Conservation (phyloP, 2,797 vertebrate species). For the Morelia viridis region DNA sequence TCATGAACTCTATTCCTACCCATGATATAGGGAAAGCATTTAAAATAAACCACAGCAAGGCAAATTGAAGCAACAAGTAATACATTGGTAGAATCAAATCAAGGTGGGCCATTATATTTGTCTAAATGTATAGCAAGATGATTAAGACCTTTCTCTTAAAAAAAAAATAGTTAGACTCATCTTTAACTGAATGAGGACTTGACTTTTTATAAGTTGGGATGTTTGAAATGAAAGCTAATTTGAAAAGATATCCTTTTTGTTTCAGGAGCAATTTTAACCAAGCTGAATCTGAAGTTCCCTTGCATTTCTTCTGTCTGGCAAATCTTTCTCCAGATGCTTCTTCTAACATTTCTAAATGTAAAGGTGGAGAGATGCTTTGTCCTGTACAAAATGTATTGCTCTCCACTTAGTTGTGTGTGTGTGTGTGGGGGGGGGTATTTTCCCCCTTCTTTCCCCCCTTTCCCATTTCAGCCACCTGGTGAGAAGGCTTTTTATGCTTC, state of each 20-base stretch:
- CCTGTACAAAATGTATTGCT: slow-evolving; percentile 50
- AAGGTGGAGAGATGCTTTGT: slow-evolving; percentile 28
- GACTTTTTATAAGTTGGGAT: background rate
- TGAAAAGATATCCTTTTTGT: slow-evolving; percentile 28
- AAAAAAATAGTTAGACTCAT: background rate
- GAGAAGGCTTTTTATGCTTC: slow-evolving; percentile 45
- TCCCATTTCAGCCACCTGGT: slow-evolving; percentile 27
- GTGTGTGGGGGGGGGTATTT: background rate
- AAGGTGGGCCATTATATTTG: background rate
- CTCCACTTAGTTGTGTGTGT: background rate
- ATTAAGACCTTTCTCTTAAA: background rate
- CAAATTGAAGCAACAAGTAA: background rate
- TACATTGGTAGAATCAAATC: background rate
- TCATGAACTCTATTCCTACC: background rate
- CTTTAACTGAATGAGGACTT: too few species aligned
- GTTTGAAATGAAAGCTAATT: background rate
- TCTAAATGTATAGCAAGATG: background rate
- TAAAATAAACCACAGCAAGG: background rate
- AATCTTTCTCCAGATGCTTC: background rate
- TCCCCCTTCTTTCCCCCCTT: slow-evolving; percentile 33
- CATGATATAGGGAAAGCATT: background rate
- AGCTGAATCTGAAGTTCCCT: background rate
- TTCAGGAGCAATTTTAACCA: slow-evolving; percentile 48
- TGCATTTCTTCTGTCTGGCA: background rate
- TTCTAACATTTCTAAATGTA: background rate